Base-by-base conservation (phyloP, 2,113 vertebrate species). In the Probosciger aterrimus region DNA sequence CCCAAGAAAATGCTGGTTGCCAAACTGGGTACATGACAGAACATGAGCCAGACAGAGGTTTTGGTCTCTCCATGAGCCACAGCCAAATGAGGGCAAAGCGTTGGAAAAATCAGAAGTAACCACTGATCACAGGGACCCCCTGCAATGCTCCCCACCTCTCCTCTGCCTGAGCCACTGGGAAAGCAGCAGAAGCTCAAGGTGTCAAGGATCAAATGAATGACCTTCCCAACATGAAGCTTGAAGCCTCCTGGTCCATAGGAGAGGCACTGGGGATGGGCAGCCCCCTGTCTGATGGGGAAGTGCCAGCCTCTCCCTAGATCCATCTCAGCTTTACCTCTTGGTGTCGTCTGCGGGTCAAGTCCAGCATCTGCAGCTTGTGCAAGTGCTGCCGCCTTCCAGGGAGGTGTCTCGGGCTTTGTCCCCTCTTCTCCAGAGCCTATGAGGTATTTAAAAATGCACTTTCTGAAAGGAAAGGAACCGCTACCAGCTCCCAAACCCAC, bases 281-380 rank as follows among this genome's bases (percentile, higher is more conserved):
- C 47, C 4, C 11, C 9, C 7, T 2, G 1, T 28, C 30, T 3
- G 0, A 71, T 35, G 8, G 8, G 12, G 31, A 79, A 81, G 4
- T 24, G 27, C 53, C 52, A 35, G 5, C 24, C 18, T 59, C 27
- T 55, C 35, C 82, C 55, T 68, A 71, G 7, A 47, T 5, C 76
- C 30, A 6, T 35, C 37, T 28, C 33, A 12, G 14, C 18, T 0
- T 97, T 95, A 98, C 98, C 98, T 98, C 97, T 91, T 91, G 93
- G 70, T n/a, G n/a, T n/a, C 92, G 91, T 82, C 60, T 97, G 68
- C 57, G 88, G 47, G 94, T 98, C 91, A 97, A 87, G 70, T 98
- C 98, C 82, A 98, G 88, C 97, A 98, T 98, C 95, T 96, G 97
- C 91, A 98, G 97, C 77, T 98, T 98, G 87, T 98, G 97, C 47